Evolutionary conservation across 2,888 invertebrate genomes (phyloP).

Genomic region (Idaea aversata): DNA sequence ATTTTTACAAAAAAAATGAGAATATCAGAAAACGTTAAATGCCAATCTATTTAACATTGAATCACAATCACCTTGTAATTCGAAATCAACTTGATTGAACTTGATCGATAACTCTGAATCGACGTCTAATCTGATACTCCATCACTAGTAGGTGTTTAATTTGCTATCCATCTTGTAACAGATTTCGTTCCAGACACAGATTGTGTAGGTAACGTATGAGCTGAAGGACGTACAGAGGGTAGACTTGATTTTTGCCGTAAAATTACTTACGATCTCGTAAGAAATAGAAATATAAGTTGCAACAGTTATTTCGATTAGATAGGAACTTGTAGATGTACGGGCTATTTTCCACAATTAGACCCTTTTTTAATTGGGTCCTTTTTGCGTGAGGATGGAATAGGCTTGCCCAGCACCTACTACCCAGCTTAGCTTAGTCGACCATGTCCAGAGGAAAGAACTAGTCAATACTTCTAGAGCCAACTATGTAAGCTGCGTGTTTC

Average conservation of each 20-base stretch:
- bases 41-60: background rate
- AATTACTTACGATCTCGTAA: background rate
- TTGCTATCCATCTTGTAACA: conserved; percentile 71
- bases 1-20: too few relatives aligned
- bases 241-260: background rate
- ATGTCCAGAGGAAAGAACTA: too few relatives aligned
- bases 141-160: conserved; percentile 69
- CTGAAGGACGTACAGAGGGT: conserved; percentile 3
- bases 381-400: too few relatives aligned
- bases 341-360: too few relatives aligned
- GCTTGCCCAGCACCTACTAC: too few relatives aligned
- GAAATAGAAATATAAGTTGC: background rate
- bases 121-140: conserved; percentile 71
- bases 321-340: too few relatives aligned
- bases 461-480: too few relatives aligned
- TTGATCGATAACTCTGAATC: conserved; percentile 49
- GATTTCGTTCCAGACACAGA: conserved; percentile 40
- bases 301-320: too few relatives aligned
- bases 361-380: too few relatives aligned
- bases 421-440: too few relatives aligned
- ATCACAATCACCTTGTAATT: conserved; percentile 20
- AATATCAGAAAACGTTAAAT: too few relatives aligned
- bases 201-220: conserved; percentile 31
- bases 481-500: too few relatives aligned
- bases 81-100: conserved; percentile 38